A percentile compares a stretch with the other conserved stretches of the same genome.
phyloP scores from a whole-genome alignment of 2,113 vertebrate genomes.

The Lathamus discolor region DNA sequence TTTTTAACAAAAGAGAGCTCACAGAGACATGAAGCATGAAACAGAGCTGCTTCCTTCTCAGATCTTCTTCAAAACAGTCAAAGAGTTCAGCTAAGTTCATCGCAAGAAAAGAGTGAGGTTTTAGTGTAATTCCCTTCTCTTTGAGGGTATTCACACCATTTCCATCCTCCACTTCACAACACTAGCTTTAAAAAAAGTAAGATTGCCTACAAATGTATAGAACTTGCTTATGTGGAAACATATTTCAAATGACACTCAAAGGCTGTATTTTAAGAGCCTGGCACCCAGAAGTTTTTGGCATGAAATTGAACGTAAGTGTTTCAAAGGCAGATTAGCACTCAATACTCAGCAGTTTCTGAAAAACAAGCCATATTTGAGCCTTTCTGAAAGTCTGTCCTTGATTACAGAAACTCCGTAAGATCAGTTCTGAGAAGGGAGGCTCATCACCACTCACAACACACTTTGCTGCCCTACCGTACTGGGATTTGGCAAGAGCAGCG shows the following conservation, averaged over 20 bases:
- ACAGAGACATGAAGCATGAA: not conserved
- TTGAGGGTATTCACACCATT: not conserved
- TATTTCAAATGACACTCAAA: not conserved
- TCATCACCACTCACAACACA: not conserved
- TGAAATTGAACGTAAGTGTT: not conserved
- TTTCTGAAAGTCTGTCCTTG: constrained; percentile 16
- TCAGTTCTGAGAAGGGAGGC: not conserved
- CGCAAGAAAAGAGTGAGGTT: not conserved
- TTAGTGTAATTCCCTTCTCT: not conserved
- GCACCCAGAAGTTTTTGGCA: not conserved
- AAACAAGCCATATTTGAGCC: not conserved
- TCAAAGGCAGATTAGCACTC: not conserved
- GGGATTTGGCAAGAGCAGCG: constrained; percentile 50
- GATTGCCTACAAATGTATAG: not conserved
- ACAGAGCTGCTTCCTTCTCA: not conserved
- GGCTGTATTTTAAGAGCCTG: not conserved
- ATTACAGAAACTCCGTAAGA: not conserved
- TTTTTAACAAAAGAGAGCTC: not conserved
- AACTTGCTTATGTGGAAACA: not conserved
- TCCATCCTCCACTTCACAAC: not conserved
- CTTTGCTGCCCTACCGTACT: constrained; percentile 2
- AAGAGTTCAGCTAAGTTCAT: not conserved
- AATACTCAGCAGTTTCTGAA: not conserved
- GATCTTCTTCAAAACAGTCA: not conserved
- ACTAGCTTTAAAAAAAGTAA: not conserved